Evolutionary conservation across 2,888 invertebrate genomes (phyloP).

Genomic region (Cremastinae sp.): DNA sequence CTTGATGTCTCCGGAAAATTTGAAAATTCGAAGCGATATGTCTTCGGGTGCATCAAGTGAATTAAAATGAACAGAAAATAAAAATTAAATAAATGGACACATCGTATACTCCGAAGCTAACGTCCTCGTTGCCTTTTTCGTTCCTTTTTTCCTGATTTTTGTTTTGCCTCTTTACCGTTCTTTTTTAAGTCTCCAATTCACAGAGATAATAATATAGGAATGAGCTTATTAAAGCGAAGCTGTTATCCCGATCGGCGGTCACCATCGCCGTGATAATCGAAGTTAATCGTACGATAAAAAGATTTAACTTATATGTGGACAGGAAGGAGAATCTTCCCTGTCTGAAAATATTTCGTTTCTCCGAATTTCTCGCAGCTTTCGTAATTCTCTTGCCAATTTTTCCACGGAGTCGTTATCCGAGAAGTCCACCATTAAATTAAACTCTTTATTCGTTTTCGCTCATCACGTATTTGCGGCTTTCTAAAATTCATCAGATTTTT

Average conservation of each 20-base stretch:
- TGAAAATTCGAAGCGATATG: too few species aligned
- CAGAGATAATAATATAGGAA: slow-evolving; percentile 60
- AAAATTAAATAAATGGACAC: too few species aligned
- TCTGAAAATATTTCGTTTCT: slow-evolving; percentile 34
- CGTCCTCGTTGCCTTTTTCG: too few species aligned
- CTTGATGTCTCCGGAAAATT: too few species aligned
- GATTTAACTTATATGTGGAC: slow-evolving; percentile 46
- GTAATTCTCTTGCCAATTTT: slow-evolving; percentile 40
- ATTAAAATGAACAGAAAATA: too few species aligned
- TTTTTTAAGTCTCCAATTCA: slow-evolving; percentile 29
- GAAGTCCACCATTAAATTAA: slow-evolving; percentile 26
- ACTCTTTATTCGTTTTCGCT: slow-evolving; percentile 11
- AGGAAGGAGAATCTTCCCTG: slow-evolving; percentile 41
- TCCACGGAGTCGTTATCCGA: slow-evolving; percentile 35
- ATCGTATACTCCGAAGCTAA: too few species aligned
- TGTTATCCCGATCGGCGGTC: slow-evolving; percentile 43
- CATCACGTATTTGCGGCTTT: slow-evolving; percentile 7
- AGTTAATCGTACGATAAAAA: slow-evolving; percentile 64
- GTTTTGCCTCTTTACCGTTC: too few species aligned
- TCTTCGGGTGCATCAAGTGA: too few species aligned
- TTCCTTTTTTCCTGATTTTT: background rate
- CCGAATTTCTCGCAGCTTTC: slow-evolving; percentile 29
- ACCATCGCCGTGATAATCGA: slow-evolving; percentile 58
- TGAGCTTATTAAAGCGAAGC: slow-evolving; percentile 59
- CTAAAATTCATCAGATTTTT: slow-evolving; percentile 8